Evolutionary conservation across 2,113 vertebrate genomes (phyloP).

Genomic region (Vulpes vulpes): DNA sequence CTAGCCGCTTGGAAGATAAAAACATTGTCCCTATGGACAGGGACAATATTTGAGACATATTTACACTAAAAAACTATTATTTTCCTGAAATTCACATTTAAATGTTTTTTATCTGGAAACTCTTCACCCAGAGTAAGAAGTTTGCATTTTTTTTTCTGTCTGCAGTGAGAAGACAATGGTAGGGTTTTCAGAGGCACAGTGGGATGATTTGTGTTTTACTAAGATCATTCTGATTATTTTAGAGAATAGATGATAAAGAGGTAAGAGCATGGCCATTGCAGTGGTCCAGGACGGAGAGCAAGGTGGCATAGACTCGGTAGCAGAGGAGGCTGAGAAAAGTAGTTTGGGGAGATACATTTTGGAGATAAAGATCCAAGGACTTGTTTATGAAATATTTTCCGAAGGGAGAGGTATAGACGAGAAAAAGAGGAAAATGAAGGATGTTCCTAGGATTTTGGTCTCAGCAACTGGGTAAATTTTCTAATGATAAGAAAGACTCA

Average conservation of each 20-base stretch:
- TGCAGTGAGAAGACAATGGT: background rate
- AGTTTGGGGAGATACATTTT: background rate
- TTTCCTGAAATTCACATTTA: background rate
- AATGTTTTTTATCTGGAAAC: background rate
- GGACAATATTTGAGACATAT: background rate
- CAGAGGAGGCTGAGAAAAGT: background rate
- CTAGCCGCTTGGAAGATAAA: background rate
- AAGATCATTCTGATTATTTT: background rate
- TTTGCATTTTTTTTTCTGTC: background rate
- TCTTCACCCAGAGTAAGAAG: background rate
- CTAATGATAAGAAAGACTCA: background rate
- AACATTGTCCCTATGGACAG: background rate
- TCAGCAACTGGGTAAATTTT: background rate
- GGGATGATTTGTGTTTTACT: background rate
- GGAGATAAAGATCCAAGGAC: background rate
- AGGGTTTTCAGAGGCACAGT: background rate
- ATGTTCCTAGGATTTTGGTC: background rate
- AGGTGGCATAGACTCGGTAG: background rate
- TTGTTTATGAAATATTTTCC: background rate
- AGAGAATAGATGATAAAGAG: background rate
- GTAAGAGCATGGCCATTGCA: background rate
- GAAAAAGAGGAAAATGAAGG: background rate
- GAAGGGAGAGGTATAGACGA: accelerated
- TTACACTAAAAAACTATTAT: background rate
- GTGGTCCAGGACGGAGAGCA: background rate